Conservation (phyloP, 1,140 invertebrate genomes). For the Tetramorium simillimum region DNA sequence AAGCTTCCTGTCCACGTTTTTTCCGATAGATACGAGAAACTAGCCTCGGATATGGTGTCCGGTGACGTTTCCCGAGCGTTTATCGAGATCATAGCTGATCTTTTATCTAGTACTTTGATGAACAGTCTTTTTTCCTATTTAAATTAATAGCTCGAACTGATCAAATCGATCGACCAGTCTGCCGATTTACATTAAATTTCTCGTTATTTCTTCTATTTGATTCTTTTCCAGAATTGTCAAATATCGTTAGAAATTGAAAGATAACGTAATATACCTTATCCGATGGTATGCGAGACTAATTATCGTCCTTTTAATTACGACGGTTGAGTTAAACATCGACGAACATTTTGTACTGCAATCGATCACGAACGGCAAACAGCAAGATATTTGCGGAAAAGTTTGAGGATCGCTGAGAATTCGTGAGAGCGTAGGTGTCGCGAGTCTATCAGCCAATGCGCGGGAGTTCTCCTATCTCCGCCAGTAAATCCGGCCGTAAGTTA, state of each 20-base stretch:
- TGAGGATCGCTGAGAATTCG: conserved; percentile 77
- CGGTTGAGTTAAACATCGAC: background rate
- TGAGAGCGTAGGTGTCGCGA: conserved; percentile 78
- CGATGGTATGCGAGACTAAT: background rate
- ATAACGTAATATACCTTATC: background rate
- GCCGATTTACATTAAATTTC: background rate
- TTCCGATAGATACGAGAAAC: conserved; percentile 62
- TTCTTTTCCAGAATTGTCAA: background rate
- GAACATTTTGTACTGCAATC: background rate
- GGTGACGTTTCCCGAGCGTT: conserved; percentile 43
- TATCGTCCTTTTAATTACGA: background rate
- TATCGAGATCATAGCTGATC: conserved; percentile 40
- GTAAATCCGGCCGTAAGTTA: conserved; percentile 86
- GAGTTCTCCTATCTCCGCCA: conserved; percentile 82
- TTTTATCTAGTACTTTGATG: conserved; percentile 40
- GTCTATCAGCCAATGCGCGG: conserved; percentile 82
- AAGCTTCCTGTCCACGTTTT: conserved; percentile 69
- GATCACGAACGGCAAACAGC: background rate
- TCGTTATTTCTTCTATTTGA: background rate
- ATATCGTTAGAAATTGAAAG: background rate
- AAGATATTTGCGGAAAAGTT: conserved; percentile 53
- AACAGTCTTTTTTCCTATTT: background rate
- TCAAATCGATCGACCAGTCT: background rate
- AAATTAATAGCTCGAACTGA: conserved; percentile 33
- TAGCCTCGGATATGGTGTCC: conserved; percentile 49